Evolutionary conservation across 2,797 vertebrate species (phyloP), one percentile per base, ranked within the genome.

Genomic region (Poeciliopsis paucimaculata): DNA sequence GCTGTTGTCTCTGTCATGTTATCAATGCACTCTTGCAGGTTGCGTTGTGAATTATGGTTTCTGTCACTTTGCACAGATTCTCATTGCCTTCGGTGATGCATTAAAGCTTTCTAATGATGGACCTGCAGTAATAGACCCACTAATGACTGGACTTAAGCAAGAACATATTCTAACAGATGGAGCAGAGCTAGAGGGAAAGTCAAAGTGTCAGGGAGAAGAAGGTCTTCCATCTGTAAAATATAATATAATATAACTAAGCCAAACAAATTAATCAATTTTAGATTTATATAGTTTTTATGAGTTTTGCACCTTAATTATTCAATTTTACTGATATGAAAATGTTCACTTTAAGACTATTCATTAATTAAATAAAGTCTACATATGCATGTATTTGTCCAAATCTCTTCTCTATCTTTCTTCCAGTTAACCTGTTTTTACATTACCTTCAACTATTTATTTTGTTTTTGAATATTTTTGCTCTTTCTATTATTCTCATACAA

Each of bases 21-120:
- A 41, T 28, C 41, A 31, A 16, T 51, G 34, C 11, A n/a, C 87
- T 86, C 80, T 87, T 86, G 51, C 60, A 75, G 74, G 46, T 82
- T 86, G 62, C 64, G 72, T 74, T 66, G 41, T 80, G 51, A 26
- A 57, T 13, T 77, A 34, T 39, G 41, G 31, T 88, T 80, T 82
- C 9, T 1, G 72, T 86, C 84, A 78, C 85, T 76, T 86, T 87
- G 66, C 76, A 77, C 46, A 86, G 78, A 68, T 81, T 88, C 55
- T 93, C 91, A 93, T 93, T 94, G 91, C 90, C 90, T 90, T 91
- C 91, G 94, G 90, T 94, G 92, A 93, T 93, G 94, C 93, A 94
- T 94, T 92, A 85, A 90, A 91, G 87, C 85, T 89, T 91, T 90
- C 82, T 94, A 93, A 94, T 93, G 94, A 94, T 82, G 83, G 90